phyloP scores from a whole-genome alignment of 2,888 invertebrate genomes.

The Ypsolopha scabrella region DNA sequence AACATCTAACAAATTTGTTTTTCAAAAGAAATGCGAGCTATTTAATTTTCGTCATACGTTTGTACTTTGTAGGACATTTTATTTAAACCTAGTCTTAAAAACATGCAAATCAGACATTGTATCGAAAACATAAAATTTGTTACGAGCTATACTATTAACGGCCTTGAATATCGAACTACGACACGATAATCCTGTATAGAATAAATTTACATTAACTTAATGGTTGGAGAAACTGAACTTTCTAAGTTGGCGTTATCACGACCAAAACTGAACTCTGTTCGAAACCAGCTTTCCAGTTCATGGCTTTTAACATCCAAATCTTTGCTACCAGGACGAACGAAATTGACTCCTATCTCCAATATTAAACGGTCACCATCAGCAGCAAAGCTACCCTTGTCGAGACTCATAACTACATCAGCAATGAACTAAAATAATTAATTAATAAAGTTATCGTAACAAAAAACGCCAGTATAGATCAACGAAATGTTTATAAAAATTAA shows the following conservation, averaged over 20 bases:
- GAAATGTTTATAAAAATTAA: too few relatives aligned
- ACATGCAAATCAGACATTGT: neutral
- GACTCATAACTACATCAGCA: too few relatives aligned
- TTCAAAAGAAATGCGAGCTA: too few relatives aligned
- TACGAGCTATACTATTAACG: constrained; percentile 11
- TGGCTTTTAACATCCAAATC: constrained; percentile 4
- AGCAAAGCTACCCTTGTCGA: too few relatives aligned
- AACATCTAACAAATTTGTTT: too few relatives aligned
- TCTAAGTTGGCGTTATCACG: constrained; percentile 26
- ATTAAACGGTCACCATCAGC: too few relatives aligned
- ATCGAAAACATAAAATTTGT: neutral
- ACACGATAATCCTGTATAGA: constrained; percentile 22
- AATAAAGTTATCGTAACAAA: too few relatives aligned
- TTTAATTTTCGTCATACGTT: too few relatives aligned
- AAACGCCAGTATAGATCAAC: too few relatives aligned
- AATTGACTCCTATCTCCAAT: too few relatives aligned
- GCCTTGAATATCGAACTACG: constrained; percentile 43
- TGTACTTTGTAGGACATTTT: neutral
- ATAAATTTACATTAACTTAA: constrained; percentile 41
- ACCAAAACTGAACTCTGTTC: constrained; percentile 6
- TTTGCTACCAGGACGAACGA: too few relatives aligned
- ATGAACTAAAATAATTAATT: too few relatives aligned
- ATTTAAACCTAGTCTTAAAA: neutral
- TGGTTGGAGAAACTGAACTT: constrained; percentile 44
- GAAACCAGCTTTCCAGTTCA: constrained; percentile 27